Evolutionary conservation across 2,888 invertebrate genomes (phyloP).

Genomic region (Acrobasis repandana): DNA sequence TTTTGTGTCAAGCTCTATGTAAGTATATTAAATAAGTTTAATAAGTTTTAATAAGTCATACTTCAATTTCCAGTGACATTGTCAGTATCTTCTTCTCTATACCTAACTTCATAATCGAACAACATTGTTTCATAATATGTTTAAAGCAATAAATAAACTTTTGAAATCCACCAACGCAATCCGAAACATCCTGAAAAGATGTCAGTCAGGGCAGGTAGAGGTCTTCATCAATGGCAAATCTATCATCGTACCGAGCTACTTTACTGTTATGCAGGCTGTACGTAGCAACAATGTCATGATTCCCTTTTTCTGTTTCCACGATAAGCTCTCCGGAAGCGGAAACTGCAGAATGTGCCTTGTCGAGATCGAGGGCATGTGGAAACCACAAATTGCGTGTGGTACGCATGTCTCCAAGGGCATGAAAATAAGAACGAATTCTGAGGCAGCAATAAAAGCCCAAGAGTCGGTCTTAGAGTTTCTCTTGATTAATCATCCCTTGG

Average conservation of each 20-base stretch:
- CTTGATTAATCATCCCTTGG: constrained; percentile 97
- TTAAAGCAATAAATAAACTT: too few species aligned
- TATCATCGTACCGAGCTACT: constrained; percentile 95
- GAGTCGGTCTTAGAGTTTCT: constrained; percentile 98
- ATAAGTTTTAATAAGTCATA: too few species aligned
- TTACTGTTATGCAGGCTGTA: constrained; percentile 91
- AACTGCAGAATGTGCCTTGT: constrained; percentile 99
- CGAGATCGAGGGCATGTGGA: constrained; percentile 96
- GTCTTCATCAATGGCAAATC: constrained; percentile 97
- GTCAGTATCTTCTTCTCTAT: too few species aligned
- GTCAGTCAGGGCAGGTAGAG: constrained; percentile 61
- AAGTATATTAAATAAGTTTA: too few species aligned
- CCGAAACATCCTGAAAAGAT: too few species aligned
- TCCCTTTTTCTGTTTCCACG: constrained; percentile 99
- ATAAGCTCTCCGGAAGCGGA: constrained; percentile 97
- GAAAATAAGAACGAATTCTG: constrained; percentile 97
- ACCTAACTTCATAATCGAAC: too few species aligned
- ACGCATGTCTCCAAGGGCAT: constrained; percentile 98
- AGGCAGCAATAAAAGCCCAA: constrained; percentile 86
- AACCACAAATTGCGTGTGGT: constrained; percentile 99
- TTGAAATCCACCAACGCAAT: too few species aligned
- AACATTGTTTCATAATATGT: too few species aligned
- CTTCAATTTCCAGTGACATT: too few species aligned
- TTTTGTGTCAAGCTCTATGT: too few species aligned
- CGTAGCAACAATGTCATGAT: constrained; percentile 67